Conservation (phyloP, 1,140 invertebrate genomes). For the Cydia strobilella region DNA sequence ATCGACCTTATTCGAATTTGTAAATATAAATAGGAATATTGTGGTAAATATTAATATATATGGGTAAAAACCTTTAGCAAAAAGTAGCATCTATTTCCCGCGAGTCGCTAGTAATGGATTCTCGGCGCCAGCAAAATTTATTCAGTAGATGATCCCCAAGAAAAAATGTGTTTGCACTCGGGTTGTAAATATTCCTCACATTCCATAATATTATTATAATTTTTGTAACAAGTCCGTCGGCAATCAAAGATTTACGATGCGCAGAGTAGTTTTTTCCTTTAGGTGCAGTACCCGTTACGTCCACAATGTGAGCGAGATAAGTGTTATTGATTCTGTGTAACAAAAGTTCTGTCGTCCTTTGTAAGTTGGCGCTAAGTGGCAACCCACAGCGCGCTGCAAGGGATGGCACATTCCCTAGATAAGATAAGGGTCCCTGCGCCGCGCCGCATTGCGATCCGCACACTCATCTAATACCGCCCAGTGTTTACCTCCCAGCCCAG, state of each 20-base stretch:
- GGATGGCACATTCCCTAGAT: conserved; percentile 72
- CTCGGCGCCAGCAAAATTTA: conserved; percentile 37
- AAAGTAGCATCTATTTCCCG: conserved; percentile 6
- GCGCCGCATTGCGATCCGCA: conserved; percentile 61
- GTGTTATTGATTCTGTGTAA: conserved; percentile 60
- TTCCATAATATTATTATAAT: conserved; percentile 45
- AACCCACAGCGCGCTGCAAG: conserved; percentile 56
- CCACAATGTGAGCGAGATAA: conserved; percentile 61
- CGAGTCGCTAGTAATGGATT: conserved; percentile 7
- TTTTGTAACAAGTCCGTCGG: conserved; percentile 39
- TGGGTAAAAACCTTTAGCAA: conserved; percentile 3
- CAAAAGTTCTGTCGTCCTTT: conserved; percentile 61
- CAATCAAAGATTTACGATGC: conserved; percentile 52
- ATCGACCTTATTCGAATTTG: conserved; percentile 3
- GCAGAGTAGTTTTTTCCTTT: conserved; percentile 46
- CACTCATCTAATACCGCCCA: conserved; percentile 52
- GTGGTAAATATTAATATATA: conserved; percentile 12
- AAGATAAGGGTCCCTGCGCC: conserved; percentile 54
- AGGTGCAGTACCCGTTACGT: conserved; percentile 49
- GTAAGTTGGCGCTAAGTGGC: conserved; percentile 62
- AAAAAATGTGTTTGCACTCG: conserved; percentile 29
- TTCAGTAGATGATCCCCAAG: neutral
- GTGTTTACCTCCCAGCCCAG: conserved; percentile 26
- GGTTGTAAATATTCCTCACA: conserved; percentile 44
- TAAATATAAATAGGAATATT: neutral